phyloP scores from a whole-genome alignment of 2,113 vertebrate species.

The Daphoenositta chrysoptera region DNA sequence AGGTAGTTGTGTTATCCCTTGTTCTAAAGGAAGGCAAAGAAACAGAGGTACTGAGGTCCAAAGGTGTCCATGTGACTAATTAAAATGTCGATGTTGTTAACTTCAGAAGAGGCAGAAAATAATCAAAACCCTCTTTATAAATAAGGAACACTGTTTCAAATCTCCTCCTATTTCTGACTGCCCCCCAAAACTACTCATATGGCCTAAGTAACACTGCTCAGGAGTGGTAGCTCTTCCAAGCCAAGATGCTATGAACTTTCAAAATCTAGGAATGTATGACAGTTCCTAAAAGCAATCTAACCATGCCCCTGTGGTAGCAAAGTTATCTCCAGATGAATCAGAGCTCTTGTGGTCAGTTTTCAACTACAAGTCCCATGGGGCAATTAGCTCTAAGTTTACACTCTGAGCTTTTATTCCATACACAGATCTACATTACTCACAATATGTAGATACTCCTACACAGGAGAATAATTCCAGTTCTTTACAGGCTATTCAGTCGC shows the following conservation, averaged over 20 bases:
- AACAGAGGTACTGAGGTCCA: neutral
- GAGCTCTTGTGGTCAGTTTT: neutral
- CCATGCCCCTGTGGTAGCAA: neutral
- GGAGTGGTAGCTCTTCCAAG: neutral
- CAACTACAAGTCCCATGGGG: neutral
- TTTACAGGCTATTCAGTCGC: neutral
- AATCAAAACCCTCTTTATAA: neutral
- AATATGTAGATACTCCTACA: neutral
- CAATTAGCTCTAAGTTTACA: neutral
- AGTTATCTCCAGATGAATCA: constrained; percentile 13
- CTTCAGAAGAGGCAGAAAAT: neutral
- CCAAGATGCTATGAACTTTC: neutral
- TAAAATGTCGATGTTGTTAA: neutral
- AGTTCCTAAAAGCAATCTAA: neutral
- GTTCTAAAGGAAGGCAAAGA: neutral
- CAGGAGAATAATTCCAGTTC: neutral
- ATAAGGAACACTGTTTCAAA: neutral
- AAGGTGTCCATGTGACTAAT: neutral
- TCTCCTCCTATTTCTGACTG: neutral
- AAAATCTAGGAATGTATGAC: neutral
- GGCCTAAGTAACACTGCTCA: neutral
- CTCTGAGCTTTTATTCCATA: neutral
- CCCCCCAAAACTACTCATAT: neutral
- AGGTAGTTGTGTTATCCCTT: neutral
- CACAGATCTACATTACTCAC: neutral